Percentiles rank a stretch among this genome's conserved stretches.
Conservation (phyloP, 53 echinoderm and acorn worm genomes). For the Luidia sarsii region DNA sequence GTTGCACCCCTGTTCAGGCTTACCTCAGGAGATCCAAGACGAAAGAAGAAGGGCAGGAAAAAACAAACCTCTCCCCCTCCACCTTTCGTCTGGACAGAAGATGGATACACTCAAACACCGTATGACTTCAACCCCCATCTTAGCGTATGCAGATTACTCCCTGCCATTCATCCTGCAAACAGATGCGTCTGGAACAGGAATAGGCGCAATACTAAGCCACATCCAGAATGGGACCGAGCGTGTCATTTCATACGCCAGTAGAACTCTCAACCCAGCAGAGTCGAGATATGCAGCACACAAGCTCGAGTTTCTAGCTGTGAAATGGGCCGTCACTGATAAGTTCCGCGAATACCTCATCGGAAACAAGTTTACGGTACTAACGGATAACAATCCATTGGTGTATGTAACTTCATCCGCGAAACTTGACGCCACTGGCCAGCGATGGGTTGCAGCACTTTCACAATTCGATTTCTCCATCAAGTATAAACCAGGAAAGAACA, state of each 20-base stretch:
- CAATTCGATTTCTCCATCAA: conserved; percentile 14
- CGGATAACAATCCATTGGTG: conserved; percentile 37
- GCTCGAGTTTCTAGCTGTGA: too few species aligned
- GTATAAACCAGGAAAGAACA: too few species aligned
- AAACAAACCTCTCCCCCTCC: not conserved
- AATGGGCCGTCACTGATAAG: conserved; percentile 20
- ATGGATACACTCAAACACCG: conserved; percentile 7
- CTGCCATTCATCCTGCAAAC: too few species aligned
- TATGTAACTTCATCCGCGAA: too few species aligned
- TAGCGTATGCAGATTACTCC: too few species aligned
- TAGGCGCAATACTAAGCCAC: not conserved
- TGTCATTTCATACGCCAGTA: conserved; percentile 20
- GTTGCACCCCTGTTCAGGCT: conserved; percentile 12
- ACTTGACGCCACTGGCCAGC: too few species aligned
- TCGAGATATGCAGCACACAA: not conserved
- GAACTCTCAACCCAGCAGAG: not conserved
- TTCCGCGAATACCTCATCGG: conserved; percentile 19
- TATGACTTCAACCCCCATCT: not conserved
- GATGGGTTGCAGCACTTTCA: conserved; percentile 7
- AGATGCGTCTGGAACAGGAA: conserved; percentile 8
- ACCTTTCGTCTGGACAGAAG: conserved; percentile 5
- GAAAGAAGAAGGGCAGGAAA: not conserved
- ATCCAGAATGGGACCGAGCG: too few species aligned
- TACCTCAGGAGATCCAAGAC: conserved; percentile 14
- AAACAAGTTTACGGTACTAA: not conserved